Conservation (phyloP, 2,888 invertebrate species). For the Halocaridina rubra region DNA sequence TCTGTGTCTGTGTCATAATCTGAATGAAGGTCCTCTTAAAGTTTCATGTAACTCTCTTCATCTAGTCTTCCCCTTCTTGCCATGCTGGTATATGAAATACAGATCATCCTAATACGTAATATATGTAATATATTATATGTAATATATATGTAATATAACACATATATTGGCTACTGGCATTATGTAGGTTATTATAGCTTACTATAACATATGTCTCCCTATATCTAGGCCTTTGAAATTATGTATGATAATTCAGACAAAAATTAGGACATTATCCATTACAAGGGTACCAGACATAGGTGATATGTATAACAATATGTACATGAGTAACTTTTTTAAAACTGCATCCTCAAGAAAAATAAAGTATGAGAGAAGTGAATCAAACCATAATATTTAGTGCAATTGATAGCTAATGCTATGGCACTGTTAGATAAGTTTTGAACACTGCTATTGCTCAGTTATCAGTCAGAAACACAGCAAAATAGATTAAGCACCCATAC, state of each 20-base stretch:
- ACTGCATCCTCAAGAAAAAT: too few species aligned
- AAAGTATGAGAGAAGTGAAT: too few species aligned
- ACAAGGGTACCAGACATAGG: background rate
- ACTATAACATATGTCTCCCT: background rate
- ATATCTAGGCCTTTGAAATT: background rate
- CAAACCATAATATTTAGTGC: too few species aligned
- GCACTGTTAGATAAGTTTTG: too few species aligned
- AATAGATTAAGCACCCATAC: too few species aligned
- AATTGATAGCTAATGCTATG: too few species aligned
- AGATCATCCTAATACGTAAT: background rate
- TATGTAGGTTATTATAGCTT: background rate
- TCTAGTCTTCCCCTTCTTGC: background rate
- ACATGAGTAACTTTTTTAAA: too few species aligned
- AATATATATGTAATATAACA: too few species aligned
- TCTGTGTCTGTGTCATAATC: slow-evolving; percentile 33
- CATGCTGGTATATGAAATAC: slow-evolving; percentile 16
- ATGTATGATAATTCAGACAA: background rate
- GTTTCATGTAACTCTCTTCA: slow-evolving; percentile 7
- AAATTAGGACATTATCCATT: background rate
- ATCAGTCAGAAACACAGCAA: too few species aligned
- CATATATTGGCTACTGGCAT: background rate
- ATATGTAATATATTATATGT: background rate
- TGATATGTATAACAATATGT: too few species aligned
- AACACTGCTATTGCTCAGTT: too few species aligned
- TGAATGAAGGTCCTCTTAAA: slow-evolving; percentile 18